Percentiles rank a stretch among this genome's conserved stretches.
Evolutionary conservation across 1,140 invertebrate genomes (phyloP).

Genomic region (Chrysopa pallens): DNA sequence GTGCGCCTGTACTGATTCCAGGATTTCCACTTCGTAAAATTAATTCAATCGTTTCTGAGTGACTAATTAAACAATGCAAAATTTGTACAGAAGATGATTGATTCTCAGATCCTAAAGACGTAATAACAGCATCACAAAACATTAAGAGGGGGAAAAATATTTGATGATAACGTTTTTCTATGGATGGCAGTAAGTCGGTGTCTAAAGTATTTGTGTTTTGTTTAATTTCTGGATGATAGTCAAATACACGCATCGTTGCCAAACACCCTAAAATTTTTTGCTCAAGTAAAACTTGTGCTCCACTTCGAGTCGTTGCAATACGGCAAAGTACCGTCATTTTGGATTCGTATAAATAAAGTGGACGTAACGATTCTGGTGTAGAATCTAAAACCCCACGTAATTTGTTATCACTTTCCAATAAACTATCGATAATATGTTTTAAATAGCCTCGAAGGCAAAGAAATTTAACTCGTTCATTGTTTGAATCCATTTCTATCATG

Average conservation of each 20-base stretch:
- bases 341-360: constrained; percentile 73
- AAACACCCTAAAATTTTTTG: constrained; percentile 55
- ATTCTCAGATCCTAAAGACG: constrained; percentile 64
- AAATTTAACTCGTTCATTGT: constrained; percentile 54
- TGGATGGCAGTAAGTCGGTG: constrained; percentile 26
- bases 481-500: constrained; percentile 54
- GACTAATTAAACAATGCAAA: constrained; percentile 58
- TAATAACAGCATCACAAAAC: constrained; percentile 63
- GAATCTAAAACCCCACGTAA: constrained; percentile 49
- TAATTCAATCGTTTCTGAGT: constrained; percentile 61
- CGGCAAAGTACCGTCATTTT: constrained; percentile 67
- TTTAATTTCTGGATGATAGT: constrained; percentile 53
- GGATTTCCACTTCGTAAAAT: constrained; percentile 51
- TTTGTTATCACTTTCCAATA: constrained; percentile 54
- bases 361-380: constrained; percentile 46
- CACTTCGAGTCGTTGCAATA: constrained; percentile 47
- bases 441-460: constrained; percentile 65
- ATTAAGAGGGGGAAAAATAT: constrained; percentile 61
- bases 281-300: constrained; percentile 57
- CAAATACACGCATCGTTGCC: constrained; percentile 58
- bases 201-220: constrained; percentile 19
- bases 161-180: constrained; percentile 53
- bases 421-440: constrained; percentile 62
- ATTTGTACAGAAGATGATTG: constrained; percentile 61
- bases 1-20: constrained; percentile 33